Evolutionary conservation across 1,140 invertebrate genomes (phyloP).

Genomic region (Dufourea novaeangliae): DNA sequence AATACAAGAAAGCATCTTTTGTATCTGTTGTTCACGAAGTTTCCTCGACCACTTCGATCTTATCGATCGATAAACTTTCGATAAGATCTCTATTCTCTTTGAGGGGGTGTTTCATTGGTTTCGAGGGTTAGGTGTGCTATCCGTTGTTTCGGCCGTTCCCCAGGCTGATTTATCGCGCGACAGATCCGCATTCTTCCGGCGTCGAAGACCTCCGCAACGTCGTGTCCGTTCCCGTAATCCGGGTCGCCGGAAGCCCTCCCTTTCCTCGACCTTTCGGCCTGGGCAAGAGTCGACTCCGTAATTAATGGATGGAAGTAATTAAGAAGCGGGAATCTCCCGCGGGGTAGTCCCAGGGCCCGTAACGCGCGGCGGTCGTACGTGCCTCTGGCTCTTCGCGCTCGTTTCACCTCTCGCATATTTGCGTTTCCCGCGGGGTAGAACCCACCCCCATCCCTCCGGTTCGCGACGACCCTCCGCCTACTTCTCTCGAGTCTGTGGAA

Average conservation of each 20-base stretch:
- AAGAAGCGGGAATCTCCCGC: constrained; percentile 40
- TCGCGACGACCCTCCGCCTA: too few species aligned
- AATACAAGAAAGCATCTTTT: background rate
- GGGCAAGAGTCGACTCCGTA: constrained; percentile 23
- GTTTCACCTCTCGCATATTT: constrained; percentile 4
- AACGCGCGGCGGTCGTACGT: constrained; percentile 26
- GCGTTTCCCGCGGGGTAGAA: background rate
- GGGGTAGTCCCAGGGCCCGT: constrained; percentile 17
- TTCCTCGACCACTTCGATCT: too few species aligned
- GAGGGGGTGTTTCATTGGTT: background rate
- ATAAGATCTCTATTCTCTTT: too few species aligned
- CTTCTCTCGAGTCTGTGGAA: too few species aligned
- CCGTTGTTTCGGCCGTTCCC: background rate
- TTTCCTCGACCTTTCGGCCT: background rate
- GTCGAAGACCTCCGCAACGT: background rate
- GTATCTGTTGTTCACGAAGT: background rate
- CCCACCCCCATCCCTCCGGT: background rate
- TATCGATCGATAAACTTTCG: too few species aligned
- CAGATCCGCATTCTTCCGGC: constrained; percentile 2
- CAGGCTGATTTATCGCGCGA: background rate
- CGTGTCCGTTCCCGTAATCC: constrained; percentile 1
- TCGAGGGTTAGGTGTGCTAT: background rate
- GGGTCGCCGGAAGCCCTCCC: background rate
- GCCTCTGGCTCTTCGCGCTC: background rate
- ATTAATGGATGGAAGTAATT: constrained; percentile 51